Conservation (phyloP, 2,888 invertebrate species). For the Myopa testacea region DNA sequence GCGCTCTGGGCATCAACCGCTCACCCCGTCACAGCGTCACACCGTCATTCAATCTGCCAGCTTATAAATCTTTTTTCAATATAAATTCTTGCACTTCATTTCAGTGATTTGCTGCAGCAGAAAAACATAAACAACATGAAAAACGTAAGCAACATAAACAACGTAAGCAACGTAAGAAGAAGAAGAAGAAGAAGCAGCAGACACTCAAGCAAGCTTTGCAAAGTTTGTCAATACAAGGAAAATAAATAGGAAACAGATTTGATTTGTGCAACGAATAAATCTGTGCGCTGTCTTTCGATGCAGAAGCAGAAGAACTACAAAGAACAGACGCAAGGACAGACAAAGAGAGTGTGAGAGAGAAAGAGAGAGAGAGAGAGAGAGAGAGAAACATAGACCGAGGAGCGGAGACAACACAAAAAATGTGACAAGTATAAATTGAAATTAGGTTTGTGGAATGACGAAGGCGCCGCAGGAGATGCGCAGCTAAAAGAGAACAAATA, state of each 20-base stretch:
- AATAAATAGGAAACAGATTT: constrained; percentile 27
- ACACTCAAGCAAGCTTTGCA: background rate
- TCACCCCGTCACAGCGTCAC: background rate
- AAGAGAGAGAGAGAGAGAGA: background rate
- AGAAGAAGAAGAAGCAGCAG: background rate
- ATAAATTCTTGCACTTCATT: constrained; percentile 25
- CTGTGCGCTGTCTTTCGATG: background rate
- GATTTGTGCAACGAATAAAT: constrained; percentile 28
- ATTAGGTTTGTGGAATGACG: background rate
- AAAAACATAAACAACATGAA: background rate
- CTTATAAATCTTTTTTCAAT: constrained; percentile 15
- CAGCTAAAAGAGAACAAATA: background rate
- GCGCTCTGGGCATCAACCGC: too few relatives aligned
- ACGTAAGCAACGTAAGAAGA: background rate
- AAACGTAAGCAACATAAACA: constrained; percentile 1
- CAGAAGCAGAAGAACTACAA: background rate
- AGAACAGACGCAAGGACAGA: constrained; percentile 15
- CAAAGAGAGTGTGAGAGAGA: background rate
- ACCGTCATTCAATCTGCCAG: background rate
- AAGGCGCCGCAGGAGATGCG: background rate
- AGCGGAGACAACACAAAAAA: background rate
- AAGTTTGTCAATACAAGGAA: constrained; percentile 14
- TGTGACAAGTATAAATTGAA: constrained; percentile 8
- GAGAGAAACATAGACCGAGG: background rate
- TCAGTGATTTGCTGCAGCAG: background rate